These are phyloP conservation scores for Naso thynnoides DNA, from an alignment of 2,797 vertebrate species.

Conservation along the genomic window DNA sequence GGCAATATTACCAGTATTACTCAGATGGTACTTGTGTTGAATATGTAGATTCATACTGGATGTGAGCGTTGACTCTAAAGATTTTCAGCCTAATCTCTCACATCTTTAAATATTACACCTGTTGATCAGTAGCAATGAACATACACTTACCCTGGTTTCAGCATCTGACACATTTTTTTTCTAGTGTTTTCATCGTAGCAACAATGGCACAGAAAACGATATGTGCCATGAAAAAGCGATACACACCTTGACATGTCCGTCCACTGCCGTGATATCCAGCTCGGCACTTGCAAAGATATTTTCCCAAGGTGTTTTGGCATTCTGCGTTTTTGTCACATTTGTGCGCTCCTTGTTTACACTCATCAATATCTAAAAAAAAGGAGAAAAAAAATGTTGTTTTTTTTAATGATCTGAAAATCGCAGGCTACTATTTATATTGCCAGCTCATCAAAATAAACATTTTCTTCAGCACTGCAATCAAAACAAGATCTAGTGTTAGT, in stretches of 20 bases:
- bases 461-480: neutral
- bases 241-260: constrained; percentile 77
- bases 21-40: neutral
- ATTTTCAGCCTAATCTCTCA: neutral
- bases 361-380: constrained; percentile 84
- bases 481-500: too few relatives aligned
- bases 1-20: neutral
- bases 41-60: neutral
- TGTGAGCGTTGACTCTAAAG: neutral
- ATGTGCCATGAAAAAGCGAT: neutral
- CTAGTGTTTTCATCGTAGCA: neutral
- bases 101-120: neutral
- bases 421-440: neutral
- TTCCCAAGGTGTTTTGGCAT: constrained; percentile 84
- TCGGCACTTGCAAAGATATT: constrained; percentile 79
- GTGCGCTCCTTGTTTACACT: constrained; percentile 80
- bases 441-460: neutral
- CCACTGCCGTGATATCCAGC: constrained; percentile 71
- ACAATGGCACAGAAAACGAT: neutral
- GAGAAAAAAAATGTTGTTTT: rapidly evolving
- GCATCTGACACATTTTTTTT: neutral
- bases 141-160: neutral
- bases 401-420: neutral
- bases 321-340: constrained; percentile 81
- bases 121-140: neutral